These are phyloP conservation scores for Ariopsis seemanni DNA, from an alignment of 2,113 vertebrate species.

Conservation along the genomic window DNA sequence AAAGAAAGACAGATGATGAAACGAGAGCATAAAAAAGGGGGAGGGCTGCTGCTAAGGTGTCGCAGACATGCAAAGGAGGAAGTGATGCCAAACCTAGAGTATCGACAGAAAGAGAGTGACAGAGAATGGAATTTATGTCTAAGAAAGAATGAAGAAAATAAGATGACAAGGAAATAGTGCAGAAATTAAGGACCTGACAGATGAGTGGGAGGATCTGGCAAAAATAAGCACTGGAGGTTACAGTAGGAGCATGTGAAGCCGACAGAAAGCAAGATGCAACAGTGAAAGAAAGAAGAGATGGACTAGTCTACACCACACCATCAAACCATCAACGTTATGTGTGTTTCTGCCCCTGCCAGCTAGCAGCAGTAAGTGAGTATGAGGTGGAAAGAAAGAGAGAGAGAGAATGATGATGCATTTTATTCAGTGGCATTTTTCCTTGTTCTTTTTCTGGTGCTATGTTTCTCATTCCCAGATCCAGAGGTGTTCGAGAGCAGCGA, in stretches of 20 bases:
- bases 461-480: slow-evolving; percentile 19
- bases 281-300: slow-evolving; percentile 24
- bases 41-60: slow-evolving; percentile 11
- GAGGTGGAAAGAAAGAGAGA: not conserved
- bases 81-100: slow-evolving; percentile 5
- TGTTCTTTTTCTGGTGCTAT: slow-evolving; percentile 1
- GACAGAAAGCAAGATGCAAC: not conserved
- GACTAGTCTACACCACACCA: slow-evolving; percentile 44
- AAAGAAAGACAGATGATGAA: slow-evolving; percentile 16
- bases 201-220: slow-evolving; percentile 1
- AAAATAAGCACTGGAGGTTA: not conserved
- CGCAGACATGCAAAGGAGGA: not conserved
- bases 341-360: slow-evolving; percentile 21
- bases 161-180: not conserved
- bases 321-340: slow-evolving; percentile 39
- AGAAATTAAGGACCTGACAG: not conserved
- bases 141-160: not conserved
- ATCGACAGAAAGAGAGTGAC: slow-evolving; percentile 29
- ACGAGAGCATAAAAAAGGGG: not conserved
- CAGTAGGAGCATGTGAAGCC: not conserved
- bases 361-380: slow-evolving; percentile 16
- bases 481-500: not conserved
- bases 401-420: not conserved
- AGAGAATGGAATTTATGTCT: not conserved
- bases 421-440: not conserved